Base-by-base conservation (phyloP, 2,113 vertebrate species). In the Jaculus jaculus region DNA sequence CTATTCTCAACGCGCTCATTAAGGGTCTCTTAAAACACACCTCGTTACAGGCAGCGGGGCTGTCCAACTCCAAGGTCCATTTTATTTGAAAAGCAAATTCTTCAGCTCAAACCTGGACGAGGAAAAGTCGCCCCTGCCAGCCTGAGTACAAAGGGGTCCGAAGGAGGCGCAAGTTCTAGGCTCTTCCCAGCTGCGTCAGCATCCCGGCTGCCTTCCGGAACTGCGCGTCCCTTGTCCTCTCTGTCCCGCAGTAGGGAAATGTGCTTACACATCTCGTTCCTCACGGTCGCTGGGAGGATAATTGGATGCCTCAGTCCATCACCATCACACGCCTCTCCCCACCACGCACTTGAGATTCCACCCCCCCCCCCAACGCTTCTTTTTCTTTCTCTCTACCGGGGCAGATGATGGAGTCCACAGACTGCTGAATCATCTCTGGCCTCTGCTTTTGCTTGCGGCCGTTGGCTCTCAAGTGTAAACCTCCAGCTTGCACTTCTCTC, bases 11-110 rank as follows among this genome's bases (percentile, higher is more conserved):
- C 47, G 61, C 23, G 7, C 72, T 51, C 32, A 1, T n/a, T 47
- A 80, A 92, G 9, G 60, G n/a, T 66, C 81, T n/a, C 80, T 68
- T 75, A 94, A 95, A 96, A 68, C 71, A 61, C 1, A 3, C 47
- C 84, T 96, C 54, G 7, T 89, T 74, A 42, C 9, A 6, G n/a
- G 42, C 87, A 54, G 60, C 61, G 73, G n/a, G 58, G 54, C 54
- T 94, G 51, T 63, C 54, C 80, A 61, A 54, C 32, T 71, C 71
- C 58, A 66, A 89, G 82, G n/a, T n/a, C 21, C n/a, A 30, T 90
- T 92, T 80, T 51, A 89, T 80, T 94, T 89, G 26, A 69, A 89
- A 95, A 96, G 71, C 39, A 88, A 92, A 87, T 32, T 78, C 75
- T 81, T 54, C 83, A 78, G 66, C 75, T 61, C 10, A 16, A 58